Percentiles rank a stretch among this genome's conserved stretches.
Conservation (phyloP, 2,113 vertebrate species). For the Ctenomys sociabilis region DNA sequence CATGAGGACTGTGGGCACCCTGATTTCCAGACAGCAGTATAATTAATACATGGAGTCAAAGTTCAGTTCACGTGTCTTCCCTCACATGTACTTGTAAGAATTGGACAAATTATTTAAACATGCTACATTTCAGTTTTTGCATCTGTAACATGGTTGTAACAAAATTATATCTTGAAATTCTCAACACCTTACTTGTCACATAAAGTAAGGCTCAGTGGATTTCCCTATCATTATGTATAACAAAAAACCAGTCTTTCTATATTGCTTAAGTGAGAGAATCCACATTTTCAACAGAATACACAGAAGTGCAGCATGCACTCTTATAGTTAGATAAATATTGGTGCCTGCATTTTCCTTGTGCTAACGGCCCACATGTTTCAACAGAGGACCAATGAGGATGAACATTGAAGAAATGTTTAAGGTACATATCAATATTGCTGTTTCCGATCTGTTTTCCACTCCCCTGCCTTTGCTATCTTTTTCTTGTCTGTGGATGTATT, state of each 20-base stretch:
- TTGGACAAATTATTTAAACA: background rate
- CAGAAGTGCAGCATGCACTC: background rate
- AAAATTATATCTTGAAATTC: background rate
- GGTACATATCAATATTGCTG: too few species aligned
- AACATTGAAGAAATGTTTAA: background rate
- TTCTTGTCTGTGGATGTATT: background rate
- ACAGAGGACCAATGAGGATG: background rate
- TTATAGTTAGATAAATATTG: background rate
- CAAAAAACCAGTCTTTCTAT: background rate
- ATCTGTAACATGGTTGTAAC: background rate
- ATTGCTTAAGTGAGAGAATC: background rate
- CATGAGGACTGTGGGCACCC: too few species aligned
- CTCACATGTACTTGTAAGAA: background rate
- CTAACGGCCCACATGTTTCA: background rate
- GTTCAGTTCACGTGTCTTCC: background rate
- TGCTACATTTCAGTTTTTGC: background rate
- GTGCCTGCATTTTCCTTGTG: background rate
- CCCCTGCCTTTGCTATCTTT: background rate
- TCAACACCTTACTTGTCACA: background rate
- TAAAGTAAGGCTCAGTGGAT: background rate
- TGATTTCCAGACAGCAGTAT: background rate
- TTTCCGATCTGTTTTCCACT: background rate
- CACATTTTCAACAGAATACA: background rate
- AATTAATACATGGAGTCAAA: background rate
- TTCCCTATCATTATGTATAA: background rate